Evolutionary conservation across 2,113 vertebrate genomes (phyloP).

Genomic region (Ovis aries): ARS-UI_Ramb_v3.0 NC_056068.1:9791501-9792000

Average conservation of each 20-base stretch:
- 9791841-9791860: neutral
- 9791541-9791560: neutral
- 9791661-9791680: neutral
- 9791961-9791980: neutral
- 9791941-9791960: neutral
- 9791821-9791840: neutral
- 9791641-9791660: neutral
- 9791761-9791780: neutral
- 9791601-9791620: neutral
- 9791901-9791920: neutral
- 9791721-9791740: neutral
- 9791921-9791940: neutral
- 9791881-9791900: neutral
- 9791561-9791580: neutral
- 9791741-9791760: neutral
- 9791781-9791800: neutral
- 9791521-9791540: neutral
- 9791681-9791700: neutral
- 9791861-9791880: neutral
- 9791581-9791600: neutral
- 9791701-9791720: neutral
- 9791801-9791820: neutral
- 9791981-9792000: neutral
- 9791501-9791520: neutral
- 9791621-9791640: neutral